Conservation (phyloP, 2,797 vertebrate species). For the Decapterus maruadsi region DNA sequence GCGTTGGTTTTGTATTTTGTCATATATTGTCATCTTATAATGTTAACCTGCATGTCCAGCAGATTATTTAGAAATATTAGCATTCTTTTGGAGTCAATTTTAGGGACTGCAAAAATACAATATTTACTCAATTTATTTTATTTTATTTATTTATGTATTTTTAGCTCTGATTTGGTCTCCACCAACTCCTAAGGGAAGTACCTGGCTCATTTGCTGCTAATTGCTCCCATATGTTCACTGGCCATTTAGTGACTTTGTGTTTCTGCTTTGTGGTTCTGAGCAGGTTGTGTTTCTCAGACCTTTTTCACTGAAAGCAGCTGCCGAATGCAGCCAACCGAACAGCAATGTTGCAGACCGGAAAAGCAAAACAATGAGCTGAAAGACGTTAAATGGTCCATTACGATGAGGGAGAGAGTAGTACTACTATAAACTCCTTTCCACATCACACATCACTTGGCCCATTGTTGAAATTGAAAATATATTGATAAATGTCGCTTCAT, state of each 20-base stretch:
- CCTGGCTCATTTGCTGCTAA: background rate
- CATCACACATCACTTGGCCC: background rate
- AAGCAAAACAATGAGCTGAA: constrained; percentile 4
- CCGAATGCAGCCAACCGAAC: background rate
- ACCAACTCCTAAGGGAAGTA: background rate
- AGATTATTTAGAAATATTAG: background rate
- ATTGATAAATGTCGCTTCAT: constrained; percentile 3
- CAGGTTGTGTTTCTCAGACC: background rate
- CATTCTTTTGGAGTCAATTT: background rate
- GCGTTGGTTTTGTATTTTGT: background rate
- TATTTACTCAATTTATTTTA: background rate
- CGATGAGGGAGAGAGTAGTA: background rate
- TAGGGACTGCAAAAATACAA: too few species aligned
- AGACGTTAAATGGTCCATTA: background rate
- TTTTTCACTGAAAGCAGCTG: background rate
- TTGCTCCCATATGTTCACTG: background rate
- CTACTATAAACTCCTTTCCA: background rate
- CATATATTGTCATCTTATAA: background rate
- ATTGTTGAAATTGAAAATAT: background rate
- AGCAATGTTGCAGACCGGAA: background rate
- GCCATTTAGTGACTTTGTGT: background rate
- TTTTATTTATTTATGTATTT: background rate
- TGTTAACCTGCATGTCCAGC: background rate
- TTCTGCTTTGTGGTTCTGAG: background rate
- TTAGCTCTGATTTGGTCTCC: background rate